Evolutionary conservation across 2,797 vertebrate species (phyloP).

Genomic region (Erpetoichthys calabaricus): DNA sequence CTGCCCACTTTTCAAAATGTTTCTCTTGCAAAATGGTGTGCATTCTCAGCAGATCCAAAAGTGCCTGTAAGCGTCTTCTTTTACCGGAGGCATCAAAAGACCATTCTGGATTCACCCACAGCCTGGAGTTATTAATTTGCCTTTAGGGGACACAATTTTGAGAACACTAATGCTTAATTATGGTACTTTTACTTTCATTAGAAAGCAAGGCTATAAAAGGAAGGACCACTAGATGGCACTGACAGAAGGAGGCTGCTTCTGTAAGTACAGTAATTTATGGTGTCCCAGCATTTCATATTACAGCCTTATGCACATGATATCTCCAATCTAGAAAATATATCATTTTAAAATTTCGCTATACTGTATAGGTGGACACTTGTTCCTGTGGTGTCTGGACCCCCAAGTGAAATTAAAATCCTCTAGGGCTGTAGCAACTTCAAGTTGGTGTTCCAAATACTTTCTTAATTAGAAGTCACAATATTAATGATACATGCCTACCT

Average conservation of each 20-base stretch:
- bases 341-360: too few relatives aligned
- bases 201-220: neutral
- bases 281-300: too few relatives aligned
- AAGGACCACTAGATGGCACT: slow-evolving; percentile 12
- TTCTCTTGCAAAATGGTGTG: slow-evolving; percentile 4
- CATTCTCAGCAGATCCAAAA: slow-evolving; percentile 13
- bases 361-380: too few relatives aligned
- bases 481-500: too few relatives aligned
- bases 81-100: slow-evolving; percentile 4
- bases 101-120: slow-evolving; percentile 1
- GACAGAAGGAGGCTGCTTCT: neutral
- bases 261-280: too few relatives aligned
- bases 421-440: too few relatives aligned
- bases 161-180: slow-evolving; percentile 5
- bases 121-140: slow-evolving; percentile 7
- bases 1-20: slow-evolving; percentile 8
- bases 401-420: too few relatives aligned
- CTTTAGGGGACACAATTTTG: slow-evolving; percentile 3
- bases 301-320: too few relatives aligned
- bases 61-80: slow-evolving; percentile 7
- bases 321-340: too few relatives aligned
- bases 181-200: slow-evolving; percentile 1
- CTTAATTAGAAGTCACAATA: too few relatives aligned
- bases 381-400: too few relatives aligned
- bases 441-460: too few relatives aligned